Evolutionary conservation across 2,888 invertebrate genomes (phyloP).

Genomic region (Drosophila suboccidentalis): DNA sequence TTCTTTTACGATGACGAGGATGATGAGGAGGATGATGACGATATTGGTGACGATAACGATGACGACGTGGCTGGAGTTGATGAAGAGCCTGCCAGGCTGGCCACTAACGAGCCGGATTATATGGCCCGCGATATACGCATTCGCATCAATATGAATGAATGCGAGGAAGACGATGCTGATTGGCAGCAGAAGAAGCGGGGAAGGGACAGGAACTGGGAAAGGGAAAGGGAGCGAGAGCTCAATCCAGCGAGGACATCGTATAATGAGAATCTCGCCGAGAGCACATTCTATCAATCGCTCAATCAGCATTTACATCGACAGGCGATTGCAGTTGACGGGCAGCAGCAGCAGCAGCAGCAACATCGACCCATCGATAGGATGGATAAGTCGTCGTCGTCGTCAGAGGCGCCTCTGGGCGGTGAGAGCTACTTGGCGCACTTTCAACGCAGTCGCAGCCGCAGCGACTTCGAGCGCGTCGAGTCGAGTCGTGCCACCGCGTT

Average conservation of each 20-base stretch:
- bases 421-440: slow-evolving; percentile 84
- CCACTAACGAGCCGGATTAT: slow-evolving; percentile 61
- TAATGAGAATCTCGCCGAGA: slow-evolving; percentile 81
- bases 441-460: slow-evolving; percentile 56
- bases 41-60: not conserved
- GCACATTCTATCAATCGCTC: slow-evolving; percentile 83
- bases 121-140: slow-evolving; percentile 72
- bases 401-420: slow-evolving; percentile 55
- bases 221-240: slow-evolving; percentile 31
- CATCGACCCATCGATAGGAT: slow-evolving; percentile 1
- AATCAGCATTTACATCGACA: slow-evolving; percentile 79
- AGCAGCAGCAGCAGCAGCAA: slow-evolving; percentile 22
- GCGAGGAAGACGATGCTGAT: slow-evolving; percentile 56
- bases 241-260: slow-evolving; percentile 51
- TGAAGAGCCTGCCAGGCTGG: slow-evolving; percentile 1
- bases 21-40: slow-evolving; percentile 37
- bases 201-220: not conserved
- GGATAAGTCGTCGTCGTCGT: slow-evolving; percentile 7
- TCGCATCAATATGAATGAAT: slow-evolving; percentile 78
- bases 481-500: slow-evolving; percentile 17
- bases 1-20: slow-evolving; percentile 55
- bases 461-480: slow-evolving; percentile 47
- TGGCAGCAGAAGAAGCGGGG: slow-evolving; percentile 15
- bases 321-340: slow-evolving; percentile 51
- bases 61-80: slow-evolving; percentile 10